These are phyloP conservation scores for Drosophila antonietae DNA, from an alignment of 2,888 invertebrate species.

Conservation along the genomic window DNA sequence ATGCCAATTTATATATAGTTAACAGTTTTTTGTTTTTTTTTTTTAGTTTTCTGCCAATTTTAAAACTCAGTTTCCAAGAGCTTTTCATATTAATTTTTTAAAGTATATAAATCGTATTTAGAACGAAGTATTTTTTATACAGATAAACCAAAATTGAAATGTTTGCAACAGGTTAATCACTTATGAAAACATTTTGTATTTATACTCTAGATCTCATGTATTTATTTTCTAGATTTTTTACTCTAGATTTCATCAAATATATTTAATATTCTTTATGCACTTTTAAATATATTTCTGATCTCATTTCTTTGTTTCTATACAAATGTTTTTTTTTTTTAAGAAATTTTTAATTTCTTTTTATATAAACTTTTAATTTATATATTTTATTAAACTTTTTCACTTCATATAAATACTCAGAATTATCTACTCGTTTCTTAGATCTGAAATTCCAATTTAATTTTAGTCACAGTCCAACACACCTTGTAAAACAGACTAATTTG, in stretches of 20 bases:
- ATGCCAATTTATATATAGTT: not conserved
- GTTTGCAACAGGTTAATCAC: not conserved
- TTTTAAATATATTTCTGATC: not conserved
- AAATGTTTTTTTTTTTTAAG: not conserved
- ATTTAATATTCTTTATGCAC: not conserved
- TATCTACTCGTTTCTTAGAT: not conserved
- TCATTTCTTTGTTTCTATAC: not conserved
- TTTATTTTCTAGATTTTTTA: not conserved
- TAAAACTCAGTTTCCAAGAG: not conserved
- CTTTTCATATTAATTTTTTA: too few relatives aligned
- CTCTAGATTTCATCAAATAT: not conserved
- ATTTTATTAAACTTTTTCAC: not conserved
- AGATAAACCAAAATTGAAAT: not conserved
- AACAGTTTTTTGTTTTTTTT: not conserved
- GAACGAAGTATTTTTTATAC: not conserved
- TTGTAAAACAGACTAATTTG: constrained; percentile 51
- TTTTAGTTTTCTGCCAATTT: not conserved
- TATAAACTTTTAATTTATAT: not conserved
- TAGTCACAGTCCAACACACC: constrained; percentile 35
- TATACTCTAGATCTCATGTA: not conserved
- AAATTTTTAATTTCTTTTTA: not conserved
- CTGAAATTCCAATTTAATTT: constrained; percentile 14
- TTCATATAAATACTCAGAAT: not conserved
- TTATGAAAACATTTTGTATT: not conserved
- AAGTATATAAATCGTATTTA: not conserved